These are phyloP conservation scores for Tyto alba DNA, from an alignment of 2,113 vertebrate species.

Conservation along the genomic window DNA sequence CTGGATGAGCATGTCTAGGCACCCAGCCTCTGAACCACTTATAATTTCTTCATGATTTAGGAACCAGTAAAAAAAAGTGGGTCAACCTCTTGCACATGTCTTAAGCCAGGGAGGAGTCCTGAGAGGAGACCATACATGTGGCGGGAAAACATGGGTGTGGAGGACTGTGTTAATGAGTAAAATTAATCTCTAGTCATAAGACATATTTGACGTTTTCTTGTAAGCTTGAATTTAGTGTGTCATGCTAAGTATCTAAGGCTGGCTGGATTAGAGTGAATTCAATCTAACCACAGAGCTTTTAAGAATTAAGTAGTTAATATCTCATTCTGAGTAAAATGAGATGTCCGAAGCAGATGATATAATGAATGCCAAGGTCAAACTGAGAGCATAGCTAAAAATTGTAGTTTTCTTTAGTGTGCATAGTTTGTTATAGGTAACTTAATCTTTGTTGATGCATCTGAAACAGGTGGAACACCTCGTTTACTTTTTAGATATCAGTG, in stretches of 20 bases:
- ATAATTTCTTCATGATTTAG: not conserved
- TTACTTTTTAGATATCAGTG: not conserved
- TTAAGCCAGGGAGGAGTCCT: not conserved
- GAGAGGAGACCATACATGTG: not conserved
- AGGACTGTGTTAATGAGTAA: not conserved
- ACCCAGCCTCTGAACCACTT: not conserved
- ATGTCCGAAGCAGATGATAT: not conserved
- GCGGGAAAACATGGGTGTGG: not conserved
- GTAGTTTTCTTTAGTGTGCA: not conserved
- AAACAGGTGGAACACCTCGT: not conserved
- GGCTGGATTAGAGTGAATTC: not conserved
- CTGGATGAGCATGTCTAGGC: not conserved
- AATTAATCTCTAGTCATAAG: not conserved
- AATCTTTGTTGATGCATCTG: not conserved
- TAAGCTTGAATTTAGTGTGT: not conserved
- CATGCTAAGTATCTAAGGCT: not conserved
- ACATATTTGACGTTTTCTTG: accelerated
- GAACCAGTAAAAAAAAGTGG: not conserved
- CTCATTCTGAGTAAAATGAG: not conserved
- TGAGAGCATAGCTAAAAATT: not conserved
- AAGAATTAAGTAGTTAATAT: not conserved
- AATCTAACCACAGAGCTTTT: not conserved
- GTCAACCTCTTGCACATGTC: not conserved
- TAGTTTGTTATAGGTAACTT: not conserved
- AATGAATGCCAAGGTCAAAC: not conserved